These are phyloP conservation scores for Drosophila mercatorum DNA, from an alignment of 2,888 invertebrate species.

Conservation along the genomic window DNA sequence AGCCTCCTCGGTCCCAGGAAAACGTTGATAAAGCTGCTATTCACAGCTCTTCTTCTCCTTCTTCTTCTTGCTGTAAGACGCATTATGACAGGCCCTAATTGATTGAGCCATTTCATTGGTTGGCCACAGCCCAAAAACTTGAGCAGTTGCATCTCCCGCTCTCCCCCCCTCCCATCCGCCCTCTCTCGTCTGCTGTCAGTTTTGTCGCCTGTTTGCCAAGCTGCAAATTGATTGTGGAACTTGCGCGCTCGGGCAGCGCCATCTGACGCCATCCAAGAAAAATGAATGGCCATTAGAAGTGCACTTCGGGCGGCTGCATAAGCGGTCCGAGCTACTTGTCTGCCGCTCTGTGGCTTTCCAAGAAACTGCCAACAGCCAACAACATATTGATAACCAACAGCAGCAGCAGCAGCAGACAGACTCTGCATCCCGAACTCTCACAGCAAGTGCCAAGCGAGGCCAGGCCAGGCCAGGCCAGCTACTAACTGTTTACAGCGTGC, in stretches of 20 bases:
- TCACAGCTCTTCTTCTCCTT: constrained; percentile 23
- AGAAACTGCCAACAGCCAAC: constrained; percentile 28
- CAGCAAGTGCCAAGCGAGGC: background rate
- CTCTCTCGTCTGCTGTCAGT: constrained; percentile 45
- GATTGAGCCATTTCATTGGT: constrained; percentile 75
- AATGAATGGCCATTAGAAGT: constrained; percentile 67
- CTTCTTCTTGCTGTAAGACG: constrained; percentile 25
- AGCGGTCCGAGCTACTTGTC: background rate
- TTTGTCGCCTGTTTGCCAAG: constrained; percentile 66
- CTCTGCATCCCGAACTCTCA: background rate
- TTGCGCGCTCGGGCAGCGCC: constrained; percentile 63
- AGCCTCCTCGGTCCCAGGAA: constrained; percentile 2
- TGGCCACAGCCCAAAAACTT: constrained; percentile 59
- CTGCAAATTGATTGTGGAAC: constrained; percentile 64
- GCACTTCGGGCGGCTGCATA: constrained; percentile 14
- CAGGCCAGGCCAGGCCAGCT: background rate
- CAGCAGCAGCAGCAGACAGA: background rate
- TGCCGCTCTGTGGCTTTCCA: constrained; percentile 26
- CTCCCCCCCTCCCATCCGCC: background rate
- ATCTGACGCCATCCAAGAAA: constrained; percentile 69
- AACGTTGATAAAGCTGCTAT: constrained; percentile 28
- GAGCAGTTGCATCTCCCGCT: constrained; percentile 19
- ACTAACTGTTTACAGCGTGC: background rate
- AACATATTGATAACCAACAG: constrained; percentile 38
- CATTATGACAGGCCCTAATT: constrained; percentile 73